Conservation (phyloP, 2,888 invertebrate genomes). For the Drosophila mulleri region DNA sequence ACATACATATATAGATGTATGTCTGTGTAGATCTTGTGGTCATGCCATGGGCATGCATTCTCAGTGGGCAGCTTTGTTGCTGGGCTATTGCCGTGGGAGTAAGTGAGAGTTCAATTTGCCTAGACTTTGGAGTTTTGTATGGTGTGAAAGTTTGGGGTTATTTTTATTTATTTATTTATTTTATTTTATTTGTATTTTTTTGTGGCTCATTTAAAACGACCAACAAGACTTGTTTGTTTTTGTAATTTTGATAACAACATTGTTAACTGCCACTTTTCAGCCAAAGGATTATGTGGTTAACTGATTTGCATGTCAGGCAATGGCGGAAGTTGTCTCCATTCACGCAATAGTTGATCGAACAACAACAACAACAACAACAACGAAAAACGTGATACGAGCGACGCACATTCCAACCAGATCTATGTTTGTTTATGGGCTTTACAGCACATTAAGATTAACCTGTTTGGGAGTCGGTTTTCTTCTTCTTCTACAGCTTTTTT, state of each 20-base stretch:
- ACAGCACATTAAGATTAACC: slow-evolving; percentile 43
- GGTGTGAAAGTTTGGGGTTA: slow-evolving; percentile 46
- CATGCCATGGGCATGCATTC: slow-evolving; percentile 16
- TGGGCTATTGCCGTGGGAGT: slow-evolving; percentile 54
- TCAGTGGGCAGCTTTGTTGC: slow-evolving; percentile 32
- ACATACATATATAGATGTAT: background rate
- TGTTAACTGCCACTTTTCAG: background rate
- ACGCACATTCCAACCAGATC: slow-evolving; percentile 35
- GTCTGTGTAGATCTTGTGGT: slow-evolving; percentile 9
- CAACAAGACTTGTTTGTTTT: slow-evolving; percentile 19
- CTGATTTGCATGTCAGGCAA: slow-evolving; percentile 73
- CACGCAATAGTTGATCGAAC: slow-evolving; percentile 64
- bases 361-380: slow-evolving; percentile 13
- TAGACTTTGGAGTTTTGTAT: slow-evolving; percentile 9
- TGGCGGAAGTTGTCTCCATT: slow-evolving; percentile 68
- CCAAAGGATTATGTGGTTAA: slow-evolving; percentile 32
- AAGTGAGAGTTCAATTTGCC: slow-evolving; percentile 45
- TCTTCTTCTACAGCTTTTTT: background rate
- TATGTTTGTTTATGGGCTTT: slow-evolving; percentile 44
- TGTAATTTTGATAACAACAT: background rate
- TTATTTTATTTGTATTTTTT: background rate
- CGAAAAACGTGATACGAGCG: slow-evolving; percentile 43
- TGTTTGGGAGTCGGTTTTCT: slow-evolving; percentile 35
- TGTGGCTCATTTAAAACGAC: background rate
- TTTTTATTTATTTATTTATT: background rate